Conservation (phyloP, 2,113 vertebrate species). For the Dipodomys ordii region DNA sequence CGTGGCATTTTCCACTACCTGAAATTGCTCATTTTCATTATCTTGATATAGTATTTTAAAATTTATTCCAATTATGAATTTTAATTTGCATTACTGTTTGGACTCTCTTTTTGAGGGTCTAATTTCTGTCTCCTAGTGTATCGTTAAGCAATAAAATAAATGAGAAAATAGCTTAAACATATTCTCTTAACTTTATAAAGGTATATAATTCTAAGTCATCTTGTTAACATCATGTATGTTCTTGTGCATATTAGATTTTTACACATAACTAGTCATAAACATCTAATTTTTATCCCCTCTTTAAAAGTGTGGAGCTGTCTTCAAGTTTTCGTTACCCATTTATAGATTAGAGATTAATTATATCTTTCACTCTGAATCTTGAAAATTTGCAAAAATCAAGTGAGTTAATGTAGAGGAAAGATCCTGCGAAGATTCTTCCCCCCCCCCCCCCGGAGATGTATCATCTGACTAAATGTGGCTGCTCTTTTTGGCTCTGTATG, state of each 20-base stretch:
- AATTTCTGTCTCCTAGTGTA: constrained; percentile 16
- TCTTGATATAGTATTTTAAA: constrained; percentile 3
- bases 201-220: neutral
- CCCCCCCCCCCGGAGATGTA: neutral
- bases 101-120: neutral
- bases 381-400: neutral
- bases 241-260: neutral
- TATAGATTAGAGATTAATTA: neutral
- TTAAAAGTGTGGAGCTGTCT: neutral
- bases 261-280: neutral
- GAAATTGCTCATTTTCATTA: constrained; percentile 49
- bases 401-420: neutral
- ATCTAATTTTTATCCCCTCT: neutral
- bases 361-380: neutral
- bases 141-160: neutral
- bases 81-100: neutral
- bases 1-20: constrained; percentile 1
- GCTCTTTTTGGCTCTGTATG: neutral
- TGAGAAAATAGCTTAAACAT: neutral
- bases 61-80: constrained; percentile 14
- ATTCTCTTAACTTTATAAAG: constrained; percentile 43
- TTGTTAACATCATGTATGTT: neutral
- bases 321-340: neutral
- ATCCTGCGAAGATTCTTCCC: neutral
- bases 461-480: neutral